Evolutionary conservation across 2,888 invertebrate genomes (phyloP).

Genomic region (Seira musarum): DNA sequence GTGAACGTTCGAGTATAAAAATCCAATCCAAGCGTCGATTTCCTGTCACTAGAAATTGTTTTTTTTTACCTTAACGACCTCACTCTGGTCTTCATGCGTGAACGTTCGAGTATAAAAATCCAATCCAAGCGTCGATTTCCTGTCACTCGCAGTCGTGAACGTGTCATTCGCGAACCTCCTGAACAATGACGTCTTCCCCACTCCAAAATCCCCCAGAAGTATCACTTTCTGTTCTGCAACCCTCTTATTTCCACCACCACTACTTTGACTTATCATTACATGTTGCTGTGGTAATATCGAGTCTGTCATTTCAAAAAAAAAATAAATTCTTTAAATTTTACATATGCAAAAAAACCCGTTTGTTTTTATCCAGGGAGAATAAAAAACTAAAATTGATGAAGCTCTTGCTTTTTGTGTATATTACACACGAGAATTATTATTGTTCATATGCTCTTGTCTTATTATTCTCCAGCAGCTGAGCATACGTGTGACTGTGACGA

Average conservation of each 20-base stretch:
- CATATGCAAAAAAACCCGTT: too few relatives aligned
- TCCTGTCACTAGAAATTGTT: constrained; percentile 84
- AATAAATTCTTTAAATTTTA: too few relatives aligned
- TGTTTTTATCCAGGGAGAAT: too few relatives aligned
- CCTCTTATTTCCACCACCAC: not conserved
- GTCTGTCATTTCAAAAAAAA: too few relatives aligned
- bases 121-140: constrained; percentile 90
- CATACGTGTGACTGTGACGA: too few relatives aligned
- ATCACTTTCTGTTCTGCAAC: constrained; percentile 38
- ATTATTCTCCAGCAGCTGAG: too few relatives aligned
- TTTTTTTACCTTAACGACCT: constrained; percentile 44
- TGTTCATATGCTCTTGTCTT: too few relatives aligned
- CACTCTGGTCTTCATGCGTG: constrained; percentile 77
- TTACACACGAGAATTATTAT: too few relatives aligned
- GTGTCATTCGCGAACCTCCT: constrained; percentile 91
- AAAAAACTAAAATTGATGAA: too few relatives aligned
- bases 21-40: constrained; percentile 84
- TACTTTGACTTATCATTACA: too few relatives aligned
- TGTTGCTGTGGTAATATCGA: too few relatives aligned
- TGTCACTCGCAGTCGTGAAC: constrained; percentile 87
- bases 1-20: constrained; percentile 82
- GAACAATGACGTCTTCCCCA: constrained; percentile 95
- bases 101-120: constrained; percentile 92
- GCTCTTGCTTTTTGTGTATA: too few relatives aligned
- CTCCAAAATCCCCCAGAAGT: constrained; percentile 95